These are phyloP conservation scores for Doryteuthis pealeii DNA, from an alignment of 1,140 invertebrate species.

Conservation along the genomic window DNA sequence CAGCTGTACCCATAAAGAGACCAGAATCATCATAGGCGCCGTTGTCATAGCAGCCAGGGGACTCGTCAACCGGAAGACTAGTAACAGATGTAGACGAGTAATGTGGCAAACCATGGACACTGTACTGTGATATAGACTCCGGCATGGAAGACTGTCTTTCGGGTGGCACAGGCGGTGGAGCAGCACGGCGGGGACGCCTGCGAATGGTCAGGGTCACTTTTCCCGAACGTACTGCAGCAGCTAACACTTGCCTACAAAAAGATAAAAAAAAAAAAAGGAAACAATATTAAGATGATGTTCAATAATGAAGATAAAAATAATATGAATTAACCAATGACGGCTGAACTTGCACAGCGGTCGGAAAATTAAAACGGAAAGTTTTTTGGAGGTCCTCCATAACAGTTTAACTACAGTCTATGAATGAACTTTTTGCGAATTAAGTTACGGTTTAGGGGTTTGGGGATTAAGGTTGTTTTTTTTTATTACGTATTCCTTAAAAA, in stretches of 20 bases:
- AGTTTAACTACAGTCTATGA: too few relatives aligned
- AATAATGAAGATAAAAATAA: too few relatives aligned
- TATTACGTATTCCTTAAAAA: too few relatives aligned
- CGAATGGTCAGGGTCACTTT: conserved; percentile 40
- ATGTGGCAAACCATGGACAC: neutral
- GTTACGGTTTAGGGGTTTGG: too few relatives aligned
- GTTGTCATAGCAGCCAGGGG: conserved; percentile 6
- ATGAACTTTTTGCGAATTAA: too few relatives aligned
- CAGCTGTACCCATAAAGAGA: neutral
- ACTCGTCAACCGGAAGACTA: conserved; percentile 13
- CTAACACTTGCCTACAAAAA: conserved; percentile 36
- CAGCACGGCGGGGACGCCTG: conserved; percentile 36
- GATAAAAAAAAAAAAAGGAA: neutral
- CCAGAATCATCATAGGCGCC: conserved; percentile 12
- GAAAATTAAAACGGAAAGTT: too few relatives aligned
- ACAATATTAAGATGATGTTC: too few relatives aligned
- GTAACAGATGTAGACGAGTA: conserved; percentile 14
- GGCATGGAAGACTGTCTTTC: conserved; percentile 27
- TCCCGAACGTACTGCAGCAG: conserved; percentile 37
- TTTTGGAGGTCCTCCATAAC: too few relatives aligned
- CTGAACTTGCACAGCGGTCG: too few relatives aligned
- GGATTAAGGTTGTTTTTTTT: too few relatives aligned
- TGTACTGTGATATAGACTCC: conserved; percentile 6
- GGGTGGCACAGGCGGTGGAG: conserved; percentile 29
- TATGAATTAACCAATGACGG: too few relatives aligned